Percentiles rank a stretch among this genome's conserved stretches.
Evolutionary conservation across 2,888 invertebrate species (phyloP).

Genomic region (Portevinia maculata): DNA sequence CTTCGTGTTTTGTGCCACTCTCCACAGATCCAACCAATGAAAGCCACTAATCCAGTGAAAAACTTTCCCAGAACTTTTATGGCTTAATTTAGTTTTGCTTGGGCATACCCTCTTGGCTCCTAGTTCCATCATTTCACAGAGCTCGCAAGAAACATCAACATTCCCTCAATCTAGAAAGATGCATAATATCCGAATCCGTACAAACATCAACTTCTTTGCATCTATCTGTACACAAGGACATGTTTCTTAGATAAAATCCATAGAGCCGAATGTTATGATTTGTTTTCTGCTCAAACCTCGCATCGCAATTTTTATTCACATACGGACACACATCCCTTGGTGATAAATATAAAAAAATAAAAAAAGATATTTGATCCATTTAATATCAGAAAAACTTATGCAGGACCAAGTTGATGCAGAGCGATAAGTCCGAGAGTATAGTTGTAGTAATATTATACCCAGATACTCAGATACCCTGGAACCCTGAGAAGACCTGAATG

Average conservation of each 20-base stretch:
- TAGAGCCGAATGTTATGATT: constrained; percentile 71
- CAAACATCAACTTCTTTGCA: constrained; percentile 2
- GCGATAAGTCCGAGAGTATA: constrained; percentile 55
- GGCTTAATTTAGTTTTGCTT: constrained; percentile 72
- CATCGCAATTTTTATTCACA: constrained; percentile 60
- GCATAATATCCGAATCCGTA: constrained; percentile 40
- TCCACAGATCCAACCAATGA: constrained; percentile 43
- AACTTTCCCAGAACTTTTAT: constrained; percentile 72
- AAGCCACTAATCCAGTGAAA: constrained; percentile 70
- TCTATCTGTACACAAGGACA: constrained; percentile 26
- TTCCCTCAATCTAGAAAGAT: constrained; percentile 38
- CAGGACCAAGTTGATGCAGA: constrained; percentile 58
- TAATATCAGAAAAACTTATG: constrained; percentile 73
- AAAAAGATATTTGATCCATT: constrained; percentile 64
- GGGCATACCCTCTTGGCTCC: constrained; percentile 34
- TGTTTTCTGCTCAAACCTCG: constrained; percentile 40
- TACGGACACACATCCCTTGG: constrained; percentile 48
- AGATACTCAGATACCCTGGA: background rate
- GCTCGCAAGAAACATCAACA: constrained; percentile 48
- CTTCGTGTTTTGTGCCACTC: constrained; percentile 23
- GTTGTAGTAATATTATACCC: constrained; percentile 6
- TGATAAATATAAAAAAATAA: constrained; percentile 65
- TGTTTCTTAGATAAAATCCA: constrained; percentile 70
- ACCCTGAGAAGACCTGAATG: constrained; percentile 58
- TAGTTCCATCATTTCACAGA: constrained; percentile 20